phyloP scores from a whole-genome alignment of 1,140 invertebrate species.

The Carposina sasakii region DNA sequence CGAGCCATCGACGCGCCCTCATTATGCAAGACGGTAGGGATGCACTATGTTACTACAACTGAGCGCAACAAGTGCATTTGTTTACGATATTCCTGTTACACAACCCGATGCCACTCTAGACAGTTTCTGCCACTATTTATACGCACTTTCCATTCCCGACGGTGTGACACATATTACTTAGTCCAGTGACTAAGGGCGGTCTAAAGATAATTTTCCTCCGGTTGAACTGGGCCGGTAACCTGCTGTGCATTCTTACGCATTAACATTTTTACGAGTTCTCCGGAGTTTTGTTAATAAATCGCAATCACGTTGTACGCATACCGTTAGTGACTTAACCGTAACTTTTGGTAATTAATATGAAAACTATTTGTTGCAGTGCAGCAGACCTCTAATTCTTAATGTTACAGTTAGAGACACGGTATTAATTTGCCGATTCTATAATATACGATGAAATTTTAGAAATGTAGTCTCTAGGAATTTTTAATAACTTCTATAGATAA shows the following conservation, averaged over 20 bases:
- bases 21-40: conserved; percentile 16
- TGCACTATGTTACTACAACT: no score
- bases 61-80: conserved; percentile 40
- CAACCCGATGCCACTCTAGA: conserved; percentile 43
- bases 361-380: no score
- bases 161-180: conserved; percentile 45
- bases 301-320: neutral
- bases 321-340: no score
- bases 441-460: no score
- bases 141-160: conserved; percentile 51
- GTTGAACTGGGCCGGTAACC: conserved; percentile 27
- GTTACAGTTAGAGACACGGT: no score
- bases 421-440: no score
- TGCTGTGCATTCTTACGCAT: conserved; percentile 20
- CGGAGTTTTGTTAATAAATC: neutral
- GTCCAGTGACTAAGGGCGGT: conserved; percentile 43
- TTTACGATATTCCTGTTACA: conserved; percentile 55
- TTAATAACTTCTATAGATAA: no score
- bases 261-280: conserved; percentile 24
- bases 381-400: no score
- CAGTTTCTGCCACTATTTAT: conserved; percentile 49
- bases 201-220: conserved; percentile 47
- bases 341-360: no score
- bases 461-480: no score
- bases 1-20: conserved; percentile 5